Percentiles rank a stretch among this genome's conserved stretches.
phyloP scores from a whole-genome alignment of 2,888 invertebrate species.

The Chymomyza caudatula region DNA sequence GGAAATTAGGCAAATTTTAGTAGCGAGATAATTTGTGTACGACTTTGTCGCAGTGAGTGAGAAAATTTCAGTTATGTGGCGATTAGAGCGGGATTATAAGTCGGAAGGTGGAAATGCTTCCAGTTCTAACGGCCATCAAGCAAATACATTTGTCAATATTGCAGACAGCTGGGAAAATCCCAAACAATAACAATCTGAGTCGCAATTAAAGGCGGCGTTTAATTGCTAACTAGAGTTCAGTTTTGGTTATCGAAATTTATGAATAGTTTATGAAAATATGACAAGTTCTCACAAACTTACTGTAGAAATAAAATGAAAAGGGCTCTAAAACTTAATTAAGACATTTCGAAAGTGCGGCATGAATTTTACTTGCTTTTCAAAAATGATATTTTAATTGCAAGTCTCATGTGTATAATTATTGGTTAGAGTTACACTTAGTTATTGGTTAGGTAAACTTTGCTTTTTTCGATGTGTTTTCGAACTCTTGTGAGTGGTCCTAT shows the following conservation, averaged over 20 bases:
- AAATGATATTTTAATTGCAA: slow-evolving; percentile 68
- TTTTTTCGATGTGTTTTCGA: background rate
- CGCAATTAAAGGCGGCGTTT: background rate
- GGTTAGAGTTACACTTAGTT: slow-evolving; percentile 33
- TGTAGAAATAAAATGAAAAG: background rate
- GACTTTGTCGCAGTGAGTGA: slow-evolving; percentile 73
- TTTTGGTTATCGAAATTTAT: background rate
- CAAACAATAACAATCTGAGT: background rate
- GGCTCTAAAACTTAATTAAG: slow-evolving; percentile 50
- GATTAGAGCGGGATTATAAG: background rate
- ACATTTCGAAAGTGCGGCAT: slow-evolving; percentile 58
- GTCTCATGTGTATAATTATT: slow-evolving; percentile 58
- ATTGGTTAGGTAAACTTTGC: slow-evolving; percentile 50
- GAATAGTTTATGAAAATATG: slow-evolving; percentile 55
- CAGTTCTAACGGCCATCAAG: background rate
- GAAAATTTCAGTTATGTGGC: slow-evolving; percentile 43
- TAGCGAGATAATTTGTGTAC: slow-evolving; percentile 76
- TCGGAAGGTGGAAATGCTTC: background rate
- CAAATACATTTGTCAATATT: background rate
- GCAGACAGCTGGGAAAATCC: background rate
- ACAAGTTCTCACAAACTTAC: slow-evolving; percentile 58
- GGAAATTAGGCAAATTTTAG: slow-evolving; percentile 76
- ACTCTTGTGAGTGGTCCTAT: slow-evolving; percentile 26
- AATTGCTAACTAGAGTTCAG: background rate
- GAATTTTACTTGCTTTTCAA: slow-evolving; percentile 30